Conservation (phyloP, 2,113 vertebrate genomes). For the Gracilinanus agilis region DNA sequence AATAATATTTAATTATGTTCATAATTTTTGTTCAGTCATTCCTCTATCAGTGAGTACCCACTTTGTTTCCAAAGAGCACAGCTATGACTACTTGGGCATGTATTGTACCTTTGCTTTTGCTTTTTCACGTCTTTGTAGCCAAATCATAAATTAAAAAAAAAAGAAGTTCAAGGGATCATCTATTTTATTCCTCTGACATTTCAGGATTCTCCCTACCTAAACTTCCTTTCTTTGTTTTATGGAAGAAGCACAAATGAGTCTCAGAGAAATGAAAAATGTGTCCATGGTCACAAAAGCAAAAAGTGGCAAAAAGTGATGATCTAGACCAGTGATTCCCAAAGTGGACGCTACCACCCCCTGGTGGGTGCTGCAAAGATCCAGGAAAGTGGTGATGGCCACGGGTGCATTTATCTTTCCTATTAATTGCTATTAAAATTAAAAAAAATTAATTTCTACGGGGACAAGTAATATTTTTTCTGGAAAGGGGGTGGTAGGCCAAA, state of each 20-base stretch:
- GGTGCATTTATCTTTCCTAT: no score
- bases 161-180: background rate
- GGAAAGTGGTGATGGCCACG: no score
- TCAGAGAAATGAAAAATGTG: background rate
- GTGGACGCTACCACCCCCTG: no score
- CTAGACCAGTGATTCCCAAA: no score
- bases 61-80: background rate
- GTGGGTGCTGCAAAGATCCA: no score
- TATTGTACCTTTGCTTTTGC: background rate
- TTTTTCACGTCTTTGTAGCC: background rate
- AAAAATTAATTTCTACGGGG: no score
- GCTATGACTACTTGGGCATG: background rate
- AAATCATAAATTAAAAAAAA: background rate
- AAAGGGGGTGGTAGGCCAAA: no score
- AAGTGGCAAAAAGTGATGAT: background rate
- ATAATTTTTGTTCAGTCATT: background rate
- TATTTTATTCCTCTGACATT: background rate
- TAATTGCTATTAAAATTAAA: no score
- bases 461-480: no score
- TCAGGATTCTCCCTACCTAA: background rate
- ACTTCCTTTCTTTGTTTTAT: background rate
- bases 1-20: background rate
- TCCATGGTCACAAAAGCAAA: background rate
- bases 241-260: background rate
- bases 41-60: background rate